A percentile compares a stretch with the other conserved stretches of the same genome.
These are phyloP conservation scores for Orthochromis malagaraziensis DNA, from an alignment of 2,113 vertebrate genomes.

Conservation along the genomic window DNA sequence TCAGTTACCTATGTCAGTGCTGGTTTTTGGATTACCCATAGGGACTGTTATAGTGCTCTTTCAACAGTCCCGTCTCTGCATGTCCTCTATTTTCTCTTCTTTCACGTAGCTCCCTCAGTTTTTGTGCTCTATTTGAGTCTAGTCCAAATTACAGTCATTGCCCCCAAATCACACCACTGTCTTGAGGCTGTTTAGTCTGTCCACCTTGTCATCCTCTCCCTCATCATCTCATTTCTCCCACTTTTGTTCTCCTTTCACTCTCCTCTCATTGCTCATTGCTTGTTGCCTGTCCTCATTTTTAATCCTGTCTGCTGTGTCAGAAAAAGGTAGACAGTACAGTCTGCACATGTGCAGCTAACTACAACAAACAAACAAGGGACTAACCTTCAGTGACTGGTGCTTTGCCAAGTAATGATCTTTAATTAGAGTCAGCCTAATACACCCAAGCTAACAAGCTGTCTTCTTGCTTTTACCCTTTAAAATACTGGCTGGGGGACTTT, in stretches of 20 bases:
- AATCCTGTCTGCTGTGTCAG: not conserved
- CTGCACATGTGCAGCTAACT: not conserved
- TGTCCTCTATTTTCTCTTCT: not conserved
- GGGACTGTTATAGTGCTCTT: slow-evolving; percentile 2
- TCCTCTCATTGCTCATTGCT: not conserved
- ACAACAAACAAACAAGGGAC: slow-evolving; percentile 9
- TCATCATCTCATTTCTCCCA: slow-evolving; percentile 5
- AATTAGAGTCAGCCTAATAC: slow-evolving; percentile 49
- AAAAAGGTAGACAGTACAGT: not conserved
- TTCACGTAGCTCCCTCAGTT: not conserved
- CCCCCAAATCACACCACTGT: slow-evolving; percentile 5
- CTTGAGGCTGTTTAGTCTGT: not conserved
- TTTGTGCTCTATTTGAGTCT: not conserved
- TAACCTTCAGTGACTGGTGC: slow-evolving; percentile 34
- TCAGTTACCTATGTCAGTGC: slow-evolving; percentile 14
- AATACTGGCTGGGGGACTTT: slow-evolving; percentile 1
- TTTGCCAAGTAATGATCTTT: slow-evolving; percentile 59
- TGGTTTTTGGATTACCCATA: slow-evolving; percentile 21
- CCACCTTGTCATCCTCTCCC: slow-evolving; percentile 12
- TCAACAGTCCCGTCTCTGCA: not conserved
- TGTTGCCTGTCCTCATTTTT: not conserved
- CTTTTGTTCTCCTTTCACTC: not conserved
- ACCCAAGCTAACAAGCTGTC: slow-evolving; percentile 41
- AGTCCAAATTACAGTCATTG: slow-evolving; percentile 23
- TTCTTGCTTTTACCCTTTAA: slow-evolving; percentile 8